Evolutionary conservation across 1,140 invertebrate genomes (phyloP), one percentile per base, ranked within the genome.

Genomic region (Apolygus lucorum): DNA sequence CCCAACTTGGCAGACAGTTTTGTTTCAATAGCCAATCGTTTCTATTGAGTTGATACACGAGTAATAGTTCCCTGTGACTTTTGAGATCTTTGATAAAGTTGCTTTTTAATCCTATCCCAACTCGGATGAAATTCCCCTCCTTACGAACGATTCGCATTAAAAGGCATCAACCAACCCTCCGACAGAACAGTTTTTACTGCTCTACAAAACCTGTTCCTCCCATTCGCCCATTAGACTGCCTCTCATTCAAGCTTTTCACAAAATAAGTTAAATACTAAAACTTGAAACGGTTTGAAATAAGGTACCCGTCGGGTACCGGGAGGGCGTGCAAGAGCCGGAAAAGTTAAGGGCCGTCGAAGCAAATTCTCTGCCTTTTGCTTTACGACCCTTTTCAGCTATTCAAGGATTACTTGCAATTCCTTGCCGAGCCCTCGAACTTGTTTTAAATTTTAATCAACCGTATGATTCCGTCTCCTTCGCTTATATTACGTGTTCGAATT

Each of bases 361-460:
- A 22, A 59, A 24, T 24, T 59, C 54, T 22, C 54, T 59, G 54
- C 54, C 54, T 59, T 59, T 59, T 59, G 54, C 54, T 59, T 59
- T 59, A 59, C 54, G 54, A 59, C 54, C 54, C 22, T 59, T 59
- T 24, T n/a, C n/a, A 11, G 54, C 64, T 66, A 66, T 66, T 66
- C 29, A 66, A n/a, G 64, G 64, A 66, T 66, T 66, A 66, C 64
- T 66, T 66, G 64, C 64, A 34, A 66, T 66, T 66, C 64, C 64
- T 66, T 34, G 26, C n/a, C 26, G 64, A 34, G 64, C 54, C 64
- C 27, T 34, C 27, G 28, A 66, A 66, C 64, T 66, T 66, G 64
- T 66, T 66, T 66, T 66, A 66, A 66, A 66, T 66, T 66, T 66
- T 66, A 66, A 66, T 66, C 64, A 66, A 66, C 64, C 64, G 27